phyloP scores from a whole-genome alignment of 2,113 vertebrate species.

The Amia ocellicauda region DNA sequence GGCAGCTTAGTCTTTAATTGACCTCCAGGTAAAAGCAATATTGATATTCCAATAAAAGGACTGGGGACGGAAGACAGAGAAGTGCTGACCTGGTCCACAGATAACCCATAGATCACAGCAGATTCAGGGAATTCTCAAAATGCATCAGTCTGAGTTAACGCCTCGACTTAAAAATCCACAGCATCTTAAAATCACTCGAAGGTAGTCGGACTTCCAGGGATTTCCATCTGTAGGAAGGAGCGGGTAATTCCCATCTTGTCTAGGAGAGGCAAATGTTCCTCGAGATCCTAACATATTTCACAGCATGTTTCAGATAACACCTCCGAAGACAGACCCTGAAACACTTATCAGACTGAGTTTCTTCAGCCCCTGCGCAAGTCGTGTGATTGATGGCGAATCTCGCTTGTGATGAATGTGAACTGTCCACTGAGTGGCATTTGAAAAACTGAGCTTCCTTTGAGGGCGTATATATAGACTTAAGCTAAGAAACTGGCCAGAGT shows the following conservation, averaged over 20 bases:
- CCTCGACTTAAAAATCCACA: not conserved
- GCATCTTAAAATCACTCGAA: not conserved
- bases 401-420: not conserved
- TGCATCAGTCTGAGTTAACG: not conserved
- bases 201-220: not conserved
- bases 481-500: not conserved
- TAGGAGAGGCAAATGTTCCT: not conserved
- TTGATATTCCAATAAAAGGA: slow-evolving; percentile 31
- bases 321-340: no score
- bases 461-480: not conserved
- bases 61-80: not conserved
- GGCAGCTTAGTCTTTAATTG: slow-evolving; percentile 61
- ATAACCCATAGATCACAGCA: not conserved
- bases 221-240: not conserved
- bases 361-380: no score
- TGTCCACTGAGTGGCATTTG: not conserved
- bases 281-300: not conserved
- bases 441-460: not conserved
- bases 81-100: not conserved
- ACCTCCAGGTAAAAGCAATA: slow-evolving; percentile 60
- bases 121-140: not conserved
- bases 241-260: not conserved
- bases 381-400: no score
- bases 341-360: no score
- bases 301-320: no score